Base-by-base conservation (phyloP, 2,797 vertebrate genomes). In the Enteromius afrohamiltoni region DNA sequence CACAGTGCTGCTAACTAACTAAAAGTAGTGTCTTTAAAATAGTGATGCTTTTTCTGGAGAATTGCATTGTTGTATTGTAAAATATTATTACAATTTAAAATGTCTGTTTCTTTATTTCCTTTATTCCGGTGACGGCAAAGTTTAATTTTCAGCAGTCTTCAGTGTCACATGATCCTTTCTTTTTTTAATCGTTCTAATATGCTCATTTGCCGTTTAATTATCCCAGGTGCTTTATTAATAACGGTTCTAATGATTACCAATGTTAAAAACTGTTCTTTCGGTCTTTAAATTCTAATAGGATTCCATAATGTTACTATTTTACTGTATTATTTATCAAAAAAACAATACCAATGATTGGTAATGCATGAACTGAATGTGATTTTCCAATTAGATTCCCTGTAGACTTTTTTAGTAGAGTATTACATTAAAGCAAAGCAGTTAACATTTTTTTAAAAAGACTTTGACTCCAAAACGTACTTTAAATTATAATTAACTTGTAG, bases 401-500 rank as follows among this genome's bases (percentile, higher is more conserved):
- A 45, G n/a, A 68, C 9, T 3, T 70, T 70, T 47, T 70, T 26
- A 5, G 16, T 23, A 71, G 7, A 49, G 29, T 29, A 29, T 29
- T 71, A 4, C 21, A 14, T 2, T n/a, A 40, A 26, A 49, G 17
- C 42, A 49, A 29, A 47, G 42, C n/a, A n/a, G n/a, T n/a, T n/a
- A n/a, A n/a, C n/a, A n/a, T n/a, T n/a, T n/a, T n/a, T n/a, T n/a
- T n/a, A n/a, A n/a, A n/a, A 34, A 34, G 34, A 34, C 34, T 34
- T 34, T 34, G 5, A 5, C 34, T 34, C 34, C 34, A 31, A 64
- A 6, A 64, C 7, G 14, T 29, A 64, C 60, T 64, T 64, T 64
- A 64, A 74, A 74, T 74, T 53, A 53, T n/a, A 75, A 75, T 75
- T 37, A 75, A 53, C 49, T 75, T 55, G 19, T 55, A n/a, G 71